These are phyloP conservation scores for Brachionus plicatilis DNA, from an alignment of 1,140 invertebrate genomes.

Conservation along the genomic window DNA sequence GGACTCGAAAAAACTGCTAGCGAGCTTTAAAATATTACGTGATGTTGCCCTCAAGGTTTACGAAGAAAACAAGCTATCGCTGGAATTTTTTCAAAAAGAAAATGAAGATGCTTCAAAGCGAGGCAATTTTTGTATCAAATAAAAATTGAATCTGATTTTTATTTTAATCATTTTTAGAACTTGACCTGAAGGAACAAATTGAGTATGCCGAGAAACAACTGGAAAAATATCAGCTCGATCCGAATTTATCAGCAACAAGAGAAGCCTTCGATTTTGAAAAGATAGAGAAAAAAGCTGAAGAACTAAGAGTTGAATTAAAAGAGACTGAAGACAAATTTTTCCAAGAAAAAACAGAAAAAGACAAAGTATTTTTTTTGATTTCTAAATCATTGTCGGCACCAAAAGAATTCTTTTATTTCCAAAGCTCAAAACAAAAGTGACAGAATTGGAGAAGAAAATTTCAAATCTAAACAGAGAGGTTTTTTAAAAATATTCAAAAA, in stretches of 20 bases:
- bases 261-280: conserved; percentile 6
- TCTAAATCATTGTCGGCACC: background rate
- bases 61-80: background rate
- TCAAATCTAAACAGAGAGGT: background rate
- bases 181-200: conserved; percentile 19
- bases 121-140: background rate
- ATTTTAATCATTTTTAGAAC: background rate
- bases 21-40: background rate
- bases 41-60: background rate
- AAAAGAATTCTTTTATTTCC: background rate
- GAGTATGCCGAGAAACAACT: conserved; percentile 26
- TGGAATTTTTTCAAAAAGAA: background rate
- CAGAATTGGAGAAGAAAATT: background rate
- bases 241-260: background rate
- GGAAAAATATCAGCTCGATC: background rate
- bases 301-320: background rate
- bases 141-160: background rate
- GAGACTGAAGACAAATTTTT: background rate
- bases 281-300: background rate
- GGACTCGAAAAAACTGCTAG: background rate
- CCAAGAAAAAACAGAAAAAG: conserved; percentile 12
- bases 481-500: background rate
- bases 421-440: background rate
- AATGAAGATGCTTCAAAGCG: background rate
- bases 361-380: background rate